phyloP scores from a whole-genome alignment of 2,797 vertebrate species.

The Chelon labrosus region DNA sequence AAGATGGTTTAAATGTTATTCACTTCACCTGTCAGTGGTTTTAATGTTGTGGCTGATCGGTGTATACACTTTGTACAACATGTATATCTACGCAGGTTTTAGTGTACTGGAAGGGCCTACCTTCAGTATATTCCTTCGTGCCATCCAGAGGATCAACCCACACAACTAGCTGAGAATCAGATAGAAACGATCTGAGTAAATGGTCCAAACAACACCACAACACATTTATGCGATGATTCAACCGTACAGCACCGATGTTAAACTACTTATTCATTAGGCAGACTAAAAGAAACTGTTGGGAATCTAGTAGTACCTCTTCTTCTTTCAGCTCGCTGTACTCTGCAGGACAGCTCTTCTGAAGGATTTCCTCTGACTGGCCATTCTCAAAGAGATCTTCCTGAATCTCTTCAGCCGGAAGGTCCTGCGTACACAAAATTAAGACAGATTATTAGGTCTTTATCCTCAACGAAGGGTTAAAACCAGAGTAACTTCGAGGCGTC shows the following conservation, averaged over 20 bases:
- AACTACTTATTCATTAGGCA: too few relatives aligned
- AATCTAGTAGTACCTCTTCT: slow-evolving; percentile 87
- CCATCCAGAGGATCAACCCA: slow-evolving; percentile 99
- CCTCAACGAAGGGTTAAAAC: not conserved
- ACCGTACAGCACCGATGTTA: not conserved
- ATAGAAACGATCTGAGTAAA: slow-evolving; percentile 35
- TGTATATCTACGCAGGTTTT: not conserved
- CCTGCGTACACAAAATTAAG: slow-evolving; percentile 76
- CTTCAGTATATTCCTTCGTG: slow-evolving; percentile 99
- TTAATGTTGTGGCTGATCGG: too few relatives aligned
- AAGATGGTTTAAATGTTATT: too few relatives aligned
- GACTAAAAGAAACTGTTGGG: too few relatives aligned
- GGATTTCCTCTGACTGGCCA: slow-evolving; percentile 89
- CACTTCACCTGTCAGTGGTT: too few relatives aligned
- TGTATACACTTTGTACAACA: not conserved
- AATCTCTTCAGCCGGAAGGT: slow-evolving; percentile 86
- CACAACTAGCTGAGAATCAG: slow-evolving; percentile 90
- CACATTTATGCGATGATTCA: not conserved
- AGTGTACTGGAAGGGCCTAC: slow-evolving; percentile 71
- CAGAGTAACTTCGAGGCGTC: not conserved
- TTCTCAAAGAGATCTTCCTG: slow-evolving; percentile 91
- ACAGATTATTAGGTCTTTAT: not conserved
- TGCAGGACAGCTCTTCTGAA: slow-evolving; percentile 89
- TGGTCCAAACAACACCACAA: not conserved
- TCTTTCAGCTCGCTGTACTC: slow-evolving; percentile 90